Base-by-base conservation (phyloP, 2,113 vertebrate species). In the Geococcyx californianus region DNA sequence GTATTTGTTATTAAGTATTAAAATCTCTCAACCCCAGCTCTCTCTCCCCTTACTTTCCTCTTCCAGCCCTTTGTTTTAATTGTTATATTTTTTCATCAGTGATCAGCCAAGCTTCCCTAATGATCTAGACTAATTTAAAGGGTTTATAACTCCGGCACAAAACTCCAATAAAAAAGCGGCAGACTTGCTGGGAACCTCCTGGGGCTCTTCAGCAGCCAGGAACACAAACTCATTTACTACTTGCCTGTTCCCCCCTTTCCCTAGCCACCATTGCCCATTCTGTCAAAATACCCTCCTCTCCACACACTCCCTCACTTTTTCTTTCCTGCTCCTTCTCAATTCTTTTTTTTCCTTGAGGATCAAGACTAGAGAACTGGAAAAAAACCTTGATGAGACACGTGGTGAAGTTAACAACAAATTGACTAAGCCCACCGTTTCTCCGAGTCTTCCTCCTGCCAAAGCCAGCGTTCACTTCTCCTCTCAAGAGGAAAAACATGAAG, bases 61-160 rank as follows among this genome's bases (percentile, higher is more conserved):
- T 96, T 94, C 44, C 93, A 93, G 75, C 83, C 96, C 89, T 95
- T 98, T 94, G 89, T 97, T 98, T 98, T 97, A 98, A 98, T 98
- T 98, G 97, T 98, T 97, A 95, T 95, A 97, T 98, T 98, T 98
- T 97, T 98, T 97, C 97, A 97, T 97, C 97, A 98, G 97, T 97
- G 97, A 98, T 98, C 97, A 98, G 97, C 97, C 70, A 89, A 97
- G 98, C 97, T 98, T 98, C 94, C 84, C 98, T 98, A 98, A 98
- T 98, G 97, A 98, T 98, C 97, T 94, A 90, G 94, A 90, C 96
- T 97, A 97, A 98, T 98, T 98, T 98, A 96, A 96, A 96, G 96
- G 94, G 96, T 97, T 98, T 98, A 97, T 95, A 97, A 96, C 96
- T 97, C 87, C 17, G 74, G 97, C 93, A 85, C 93, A 97, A 89